Evolutionary conservation across 2,797 vertebrate genomes (phyloP).

Genomic region (Spondyliosoma cantharus): DNA sequence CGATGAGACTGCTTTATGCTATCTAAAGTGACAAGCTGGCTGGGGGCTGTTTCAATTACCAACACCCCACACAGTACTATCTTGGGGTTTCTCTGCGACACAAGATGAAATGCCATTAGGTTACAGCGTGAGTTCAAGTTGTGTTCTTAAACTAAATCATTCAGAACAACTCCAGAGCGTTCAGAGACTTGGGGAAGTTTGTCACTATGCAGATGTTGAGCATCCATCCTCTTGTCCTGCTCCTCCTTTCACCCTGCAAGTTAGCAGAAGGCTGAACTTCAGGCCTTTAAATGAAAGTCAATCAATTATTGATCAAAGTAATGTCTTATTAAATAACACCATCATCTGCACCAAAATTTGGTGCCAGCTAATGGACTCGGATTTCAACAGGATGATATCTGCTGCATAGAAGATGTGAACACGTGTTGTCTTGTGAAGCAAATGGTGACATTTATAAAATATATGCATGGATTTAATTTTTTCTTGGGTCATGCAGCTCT

Average conservation of each 20-base stretch:
- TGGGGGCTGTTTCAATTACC: conserved; percentile 11
- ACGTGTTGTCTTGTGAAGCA: conserved; percentile 20
- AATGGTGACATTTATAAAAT: conserved; percentile 24
- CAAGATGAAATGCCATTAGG: conserved; percentile 9
- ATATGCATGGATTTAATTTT: conserved; percentile 7
- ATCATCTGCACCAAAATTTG: conserved; percentile 59
- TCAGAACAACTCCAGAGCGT: conserved; percentile 13
- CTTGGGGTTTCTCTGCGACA: conserved; percentile 2
- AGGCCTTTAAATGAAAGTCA: conserved; percentile 61
- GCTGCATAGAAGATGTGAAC: conserved; percentile 28
- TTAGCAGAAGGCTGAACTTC: conserved; percentile 49
- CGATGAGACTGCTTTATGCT: conserved; percentile 9
- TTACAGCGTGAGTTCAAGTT: background rate
- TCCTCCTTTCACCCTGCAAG: conserved; percentile 23
- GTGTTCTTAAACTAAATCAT: conserved; percentile 11
- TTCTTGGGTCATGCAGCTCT: conserved; percentile 12
- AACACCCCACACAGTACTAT: conserved; percentile 4
- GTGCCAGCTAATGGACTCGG: conserved; percentile 56
- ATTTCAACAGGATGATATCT: conserved; percentile 45
- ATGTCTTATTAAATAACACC: conserved; percentile 74
- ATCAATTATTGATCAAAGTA: conserved; percentile 75
- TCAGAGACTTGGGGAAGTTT: background rate
- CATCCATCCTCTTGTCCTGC: conserved; percentile 17
- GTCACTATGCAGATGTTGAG: conserved; percentile 10
- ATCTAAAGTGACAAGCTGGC: conserved; percentile 42